phyloP scores from a whole-genome alignment of 1,140 invertebrate genomes.

The Asobara japonica region DNA sequence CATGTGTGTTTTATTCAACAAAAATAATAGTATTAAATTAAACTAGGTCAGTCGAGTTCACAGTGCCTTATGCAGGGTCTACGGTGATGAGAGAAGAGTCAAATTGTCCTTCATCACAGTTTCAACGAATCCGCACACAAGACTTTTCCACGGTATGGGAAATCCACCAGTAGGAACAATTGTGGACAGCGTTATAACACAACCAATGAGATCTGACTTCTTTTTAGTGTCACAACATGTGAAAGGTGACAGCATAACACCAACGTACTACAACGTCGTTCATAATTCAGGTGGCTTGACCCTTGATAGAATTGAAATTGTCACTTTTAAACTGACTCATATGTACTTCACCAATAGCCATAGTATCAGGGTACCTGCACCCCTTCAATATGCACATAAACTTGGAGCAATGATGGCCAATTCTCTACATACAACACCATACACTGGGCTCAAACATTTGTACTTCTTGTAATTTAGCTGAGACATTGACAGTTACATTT shows the following conservation, averaged over 20 bases:
- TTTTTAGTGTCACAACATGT: slow-evolving; percentile 83
- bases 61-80: slow-evolving; percentile 65
- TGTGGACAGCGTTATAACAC: slow-evolving; percentile 85
- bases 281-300: slow-evolving; percentile 71
- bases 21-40: too few species aligned
- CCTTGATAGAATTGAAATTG: slow-evolving; percentile 76
- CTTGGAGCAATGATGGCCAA: slow-evolving; percentile 83
- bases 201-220: slow-evolving; percentile 83
- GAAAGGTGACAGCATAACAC: slow-evolving; percentile 81
- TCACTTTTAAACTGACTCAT: slow-evolving; percentile 85
- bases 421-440: slow-evolving; percentile 71
- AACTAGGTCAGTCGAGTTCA: slow-evolving; percentile 70
- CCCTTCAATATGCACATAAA: slow-evolving; percentile 89
- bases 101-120: slow-evolving; percentile 79
- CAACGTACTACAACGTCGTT: slow-evolving; percentile 84
- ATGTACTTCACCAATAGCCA: slow-evolving; percentile 87
- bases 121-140: slow-evolving; percentile 76
- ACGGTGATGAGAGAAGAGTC: slow-evolving; percentile 58
- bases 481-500: too few species aligned
- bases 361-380: slow-evolving; percentile 84
- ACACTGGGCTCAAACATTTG: slow-evolving; percentile 58
- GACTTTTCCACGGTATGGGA: slow-evolving; percentile 67
- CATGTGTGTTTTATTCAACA: too few species aligned
- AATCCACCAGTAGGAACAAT: slow-evolving; percentile 89
- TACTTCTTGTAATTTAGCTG: too few species aligned